phyloP scores from a whole-genome alignment of 2,888 invertebrate species.

The Aspidapion aeneum region DNA sequence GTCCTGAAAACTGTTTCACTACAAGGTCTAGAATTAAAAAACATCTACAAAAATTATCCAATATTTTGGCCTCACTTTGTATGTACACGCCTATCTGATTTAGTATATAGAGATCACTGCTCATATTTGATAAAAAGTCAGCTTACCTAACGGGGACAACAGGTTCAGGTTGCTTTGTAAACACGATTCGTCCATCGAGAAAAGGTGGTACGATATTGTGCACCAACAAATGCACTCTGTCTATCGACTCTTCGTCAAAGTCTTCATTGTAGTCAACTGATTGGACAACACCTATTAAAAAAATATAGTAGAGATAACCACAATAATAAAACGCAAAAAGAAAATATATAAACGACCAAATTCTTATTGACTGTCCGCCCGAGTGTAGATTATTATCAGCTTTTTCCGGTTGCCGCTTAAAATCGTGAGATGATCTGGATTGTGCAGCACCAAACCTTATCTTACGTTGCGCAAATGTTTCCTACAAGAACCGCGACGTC shows the following conservation, averaged over 20 bases:
- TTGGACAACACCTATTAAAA: slow-evolving; percentile 73
- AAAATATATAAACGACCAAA: background rate
- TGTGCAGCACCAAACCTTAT: too few relatives aligned
- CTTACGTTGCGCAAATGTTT: too few relatives aligned
- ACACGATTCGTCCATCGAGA: slow-evolving; percentile 96
- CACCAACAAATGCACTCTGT: slow-evolving; percentile 91
- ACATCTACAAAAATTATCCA: too few relatives aligned
- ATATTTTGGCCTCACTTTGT: too few relatives aligned
- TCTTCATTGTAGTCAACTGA: slow-evolving; percentile 86
- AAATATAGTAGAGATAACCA: slow-evolving; percentile 1
- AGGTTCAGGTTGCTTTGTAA: slow-evolving; percentile 98
- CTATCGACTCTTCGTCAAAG: slow-evolving; percentile 93
- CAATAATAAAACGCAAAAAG: background rate
- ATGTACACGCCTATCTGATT: too few relatives aligned
- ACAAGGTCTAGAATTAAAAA: too few relatives aligned
- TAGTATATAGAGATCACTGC: too few relatives aligned
- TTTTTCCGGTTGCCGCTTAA: too few relatives aligned
- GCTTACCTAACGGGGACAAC: slow-evolving; percentile 84
- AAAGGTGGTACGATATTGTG: slow-evolving; percentile 99
- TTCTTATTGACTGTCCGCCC: background rate
- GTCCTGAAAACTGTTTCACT: too few relatives aligned
- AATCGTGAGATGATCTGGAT: too few relatives aligned
- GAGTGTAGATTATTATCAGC: background rate
- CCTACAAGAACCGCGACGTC: too few relatives aligned
- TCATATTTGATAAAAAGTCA: too few relatives aligned